Evolutionary conservation across 2,888 invertebrate species (phyloP), one percentile per base, ranked within the genome.

Genomic region (Agapostemon virescens): DNA sequence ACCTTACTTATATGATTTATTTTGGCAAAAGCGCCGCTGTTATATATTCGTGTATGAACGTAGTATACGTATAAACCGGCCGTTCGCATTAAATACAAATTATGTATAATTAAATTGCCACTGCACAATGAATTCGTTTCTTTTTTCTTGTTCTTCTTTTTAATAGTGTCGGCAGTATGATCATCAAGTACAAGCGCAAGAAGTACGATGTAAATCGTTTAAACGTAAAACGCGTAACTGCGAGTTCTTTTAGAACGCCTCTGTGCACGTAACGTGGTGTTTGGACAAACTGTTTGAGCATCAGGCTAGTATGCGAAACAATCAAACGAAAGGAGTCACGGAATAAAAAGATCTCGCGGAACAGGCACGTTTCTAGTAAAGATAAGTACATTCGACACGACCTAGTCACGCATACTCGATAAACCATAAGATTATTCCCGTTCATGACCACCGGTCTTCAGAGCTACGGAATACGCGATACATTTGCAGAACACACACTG

Each of bases 321-420:
- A 66, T 30, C 20, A 67, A 69, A 52, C 26, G 23, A 30, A 33
- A 75, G 38, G 61, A 66, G 58, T 9, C 55, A 15, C n/a, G 38
- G 67, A 66, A 52, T 30, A 63, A 69, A 20, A 52, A 69, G n/a
- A 55, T 17, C 42, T 30, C 49, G 23, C 45, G 30, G 38, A 9
- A 63, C 17, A 40, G 55, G 55, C 66, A 72, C 71, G 42, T 76
- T 69, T 76, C 58, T 30, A 55, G 67, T 64, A 30, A 38, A 74
- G 64, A 77, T 83, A 85, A 85, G 84, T 85, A 85, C 84, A 85
- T 78, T 69, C 40, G 55, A 67, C 30, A 33, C 26, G 64, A 64
- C 26, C 20, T 55, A 33, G 11, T 69, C 55, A 73, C 58, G 67
- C 77, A 68, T 36, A 63, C 63, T 68, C 42, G 6, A 49, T 36